Base-by-base conservation (phyloP, 2,888 invertebrate genomes). In the Andrena praecox region DNA sequence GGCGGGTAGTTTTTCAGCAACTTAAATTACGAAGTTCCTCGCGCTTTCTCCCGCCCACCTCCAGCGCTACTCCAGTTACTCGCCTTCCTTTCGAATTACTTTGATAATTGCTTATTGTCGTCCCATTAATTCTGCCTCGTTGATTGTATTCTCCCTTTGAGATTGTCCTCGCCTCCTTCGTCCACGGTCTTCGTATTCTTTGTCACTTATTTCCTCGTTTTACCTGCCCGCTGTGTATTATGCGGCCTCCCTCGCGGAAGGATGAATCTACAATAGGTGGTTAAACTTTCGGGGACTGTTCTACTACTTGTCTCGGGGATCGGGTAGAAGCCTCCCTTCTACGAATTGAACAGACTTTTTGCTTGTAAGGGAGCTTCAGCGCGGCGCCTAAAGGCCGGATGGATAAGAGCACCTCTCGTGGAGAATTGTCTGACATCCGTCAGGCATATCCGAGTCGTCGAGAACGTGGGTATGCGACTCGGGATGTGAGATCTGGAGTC, bases 41-140 rank as follows among this genome's bases (percentile, higher is more conserved):
- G 29, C 24, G 31, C 35, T 52, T 62, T 59, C 59, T 42, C 29
- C 20, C 52, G 8, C 10, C 35, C 35, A 2, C 16, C 8, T 6
- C 29, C 12, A 35, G 20, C 10, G 3, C 48, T 16, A 35, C 27
- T 60, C 12, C 35, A 42, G 42, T 52, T 52, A 8, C n/a, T 63
- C 24, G 12, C 6, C 24, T 59, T 24, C 64, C 2, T 50, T n/a
- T 6, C 50, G 56, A 77, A 64, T 77, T 77, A 69, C 78, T 79
- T 64, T 64, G 64, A 70, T 77, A 79, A 79, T 69, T 70, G 79
- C 79, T 77, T 79, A 79, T 79, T 64, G 78, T 78, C 69, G 69
- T 77, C 50, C 59, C 78, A 31, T 70, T 79, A 77, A 79, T 80
- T 80, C 80, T 4, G 20, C 8, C 16, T 54, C 54, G 52, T 68